Evolutionary conservation across 2,113 vertebrate species (phyloP), one percentile per base, ranked within the genome.

Genomic region (Rynchops niger): DNA sequence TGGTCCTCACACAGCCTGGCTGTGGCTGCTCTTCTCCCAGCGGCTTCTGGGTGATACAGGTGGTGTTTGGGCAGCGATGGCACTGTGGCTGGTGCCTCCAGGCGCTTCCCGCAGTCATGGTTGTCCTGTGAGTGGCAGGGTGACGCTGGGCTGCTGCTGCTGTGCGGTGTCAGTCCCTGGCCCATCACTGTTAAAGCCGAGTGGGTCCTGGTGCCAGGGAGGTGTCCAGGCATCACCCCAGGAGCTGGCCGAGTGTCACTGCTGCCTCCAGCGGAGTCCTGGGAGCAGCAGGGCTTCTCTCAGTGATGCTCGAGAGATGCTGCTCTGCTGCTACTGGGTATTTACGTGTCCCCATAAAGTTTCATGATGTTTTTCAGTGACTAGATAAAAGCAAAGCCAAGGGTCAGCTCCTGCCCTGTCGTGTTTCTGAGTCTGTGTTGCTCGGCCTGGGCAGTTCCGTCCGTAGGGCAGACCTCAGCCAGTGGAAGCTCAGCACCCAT

Each of bases 131-230:
- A 27, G 47, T 2, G 19, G 45, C n/a, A 66, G 38, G 1, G 1
- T 34, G 25, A 10, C 1, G 15, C 47, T 53, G 61, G 61, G 26
- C 30, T 61, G 77, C 47, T 47, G 67, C 30, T 50, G 74, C 34
- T 80, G 15, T 27, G n/a, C 1, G 2, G 27, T 34, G 25, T 26
- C 1, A 0, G n/a, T 17, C 20, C 63, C 36, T 22, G 49, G 7
- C 47, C 71, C 0, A 2, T 59, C 16, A 7, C 42, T 58, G 84
- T 30, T 29, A 23, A 19, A 56, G 36, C 73, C 1, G 7, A 65
- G 40, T 43, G 38, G 49, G 49, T 82, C 32, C 63, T 30, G 42
- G 50, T 71, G 91, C 36, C 4, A 19, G 36, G 8, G 21, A 22
- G 29, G 13, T 15, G 70, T 17, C 32, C 15, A 6, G 32, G 50